phyloP scores from a whole-genome alignment of 2,888 invertebrate species.

The Agonum fuliginosum region DNA sequence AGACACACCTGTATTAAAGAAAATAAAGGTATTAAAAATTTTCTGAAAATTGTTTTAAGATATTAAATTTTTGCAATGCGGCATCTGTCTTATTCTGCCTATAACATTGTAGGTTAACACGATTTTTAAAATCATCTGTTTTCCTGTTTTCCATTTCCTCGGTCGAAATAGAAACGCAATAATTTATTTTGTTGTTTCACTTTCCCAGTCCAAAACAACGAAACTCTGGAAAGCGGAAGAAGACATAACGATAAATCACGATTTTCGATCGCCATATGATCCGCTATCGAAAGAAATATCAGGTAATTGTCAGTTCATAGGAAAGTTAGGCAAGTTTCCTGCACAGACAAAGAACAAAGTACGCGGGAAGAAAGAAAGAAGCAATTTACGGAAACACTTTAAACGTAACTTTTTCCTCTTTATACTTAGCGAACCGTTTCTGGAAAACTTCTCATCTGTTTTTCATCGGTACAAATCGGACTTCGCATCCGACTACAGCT shows the following conservation, averaged over 20 bases:
- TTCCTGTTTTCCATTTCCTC: no score
- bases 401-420: constrained; percentile 50
- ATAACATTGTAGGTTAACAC: no score
- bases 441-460: constrained; percentile 52
- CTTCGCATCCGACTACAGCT: constrained; percentile 41
- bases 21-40: no score
- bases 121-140: no score
- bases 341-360: constrained; percentile 34
- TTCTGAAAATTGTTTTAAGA: no score
- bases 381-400: constrained; percentile 54
- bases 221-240: not conserved
- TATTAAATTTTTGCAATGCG: no score
- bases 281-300: constrained; percentile 15
- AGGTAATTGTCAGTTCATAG: constrained; percentile 34
- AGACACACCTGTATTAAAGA: no score
- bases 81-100: no score
- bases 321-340: constrained; percentile 1
- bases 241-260: constrained; percentile 1
- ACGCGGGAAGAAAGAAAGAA: constrained; percentile 42
- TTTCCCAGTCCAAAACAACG: not conserved
- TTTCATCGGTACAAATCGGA: constrained; percentile 40
- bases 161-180: not conserved
- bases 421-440: constrained; percentile 41
- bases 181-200: not conserved
- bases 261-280: not conserved